Evolutionary conservation across 2,888 invertebrate species (phyloP).

Genomic region (Ctenicera cuprea): DNA sequence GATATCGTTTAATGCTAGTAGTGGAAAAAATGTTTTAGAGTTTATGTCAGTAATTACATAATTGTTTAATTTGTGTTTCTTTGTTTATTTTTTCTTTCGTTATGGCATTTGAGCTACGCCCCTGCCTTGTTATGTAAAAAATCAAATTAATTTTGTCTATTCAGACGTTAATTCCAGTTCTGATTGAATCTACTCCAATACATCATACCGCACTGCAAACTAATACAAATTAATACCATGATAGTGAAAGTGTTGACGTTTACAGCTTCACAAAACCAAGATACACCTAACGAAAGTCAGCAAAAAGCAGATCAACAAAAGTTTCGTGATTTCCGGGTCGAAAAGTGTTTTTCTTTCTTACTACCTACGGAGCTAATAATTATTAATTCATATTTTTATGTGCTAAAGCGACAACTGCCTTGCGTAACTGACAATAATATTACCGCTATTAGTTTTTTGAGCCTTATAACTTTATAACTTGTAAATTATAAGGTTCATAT

Average conservation of each 20-base stretch:
- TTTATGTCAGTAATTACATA: no score
- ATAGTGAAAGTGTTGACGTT: slow-evolving; percentile 26
- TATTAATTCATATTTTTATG: slow-evolving; percentile 6
- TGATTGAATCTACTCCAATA: not conserved
- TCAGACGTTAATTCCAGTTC: not conserved
- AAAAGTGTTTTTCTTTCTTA: not conserved
- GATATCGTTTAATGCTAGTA: no score
- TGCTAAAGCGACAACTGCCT: slow-evolving; percentile 3
- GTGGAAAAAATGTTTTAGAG: no score
- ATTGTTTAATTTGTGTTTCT: no score
- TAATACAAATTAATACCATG: not conserved
- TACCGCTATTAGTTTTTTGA: slow-evolving; percentile 13
- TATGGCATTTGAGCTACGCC: no score
- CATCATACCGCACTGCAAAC: not conserved
- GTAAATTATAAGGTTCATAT: no score
- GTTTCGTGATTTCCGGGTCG: slow-evolving; percentile 19
- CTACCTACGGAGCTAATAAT: not conserved
- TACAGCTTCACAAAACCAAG: not conserved
- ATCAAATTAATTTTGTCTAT: slow-evolving; percentile 5
- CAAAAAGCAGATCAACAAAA: slow-evolving; percentile 10
- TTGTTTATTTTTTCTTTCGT: no score
- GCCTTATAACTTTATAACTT: slow-evolving; percentile 2
- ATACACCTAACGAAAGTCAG: not conserved
- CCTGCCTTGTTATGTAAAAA: slow-evolving; percentile 3
- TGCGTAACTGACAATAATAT: slow-evolving; percentile 8